These are phyloP conservation scores for Diploscapter pachys DNA, from an alignment of 1,140 invertebrate species.

Conservation along the genomic window DNA sequence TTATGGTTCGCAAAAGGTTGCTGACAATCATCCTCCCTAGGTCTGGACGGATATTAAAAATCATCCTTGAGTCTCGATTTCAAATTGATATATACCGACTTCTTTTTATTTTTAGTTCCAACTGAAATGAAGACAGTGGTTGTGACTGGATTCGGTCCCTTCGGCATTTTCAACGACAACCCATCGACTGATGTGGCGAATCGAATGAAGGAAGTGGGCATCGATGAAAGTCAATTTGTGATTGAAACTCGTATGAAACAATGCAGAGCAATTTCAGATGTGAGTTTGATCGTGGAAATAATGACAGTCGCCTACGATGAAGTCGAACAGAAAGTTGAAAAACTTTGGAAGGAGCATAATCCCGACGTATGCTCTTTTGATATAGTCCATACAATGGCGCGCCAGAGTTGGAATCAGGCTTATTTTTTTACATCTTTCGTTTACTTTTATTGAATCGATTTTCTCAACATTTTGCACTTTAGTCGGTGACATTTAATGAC, in stretches of 20 bases:
- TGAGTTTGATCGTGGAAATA: conserved; percentile 2
- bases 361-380: conserved; percentile 4
- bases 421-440: too few relatives aligned
- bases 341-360: conserved; percentile 11
- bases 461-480: background rate
- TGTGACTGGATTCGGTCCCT: conserved; percentile 16
- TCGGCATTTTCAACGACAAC: conserved; percentile 9
- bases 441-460: too few relatives aligned
- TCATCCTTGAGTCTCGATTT: too few relatives aligned
- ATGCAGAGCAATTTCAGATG: background rate
- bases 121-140: background rate
- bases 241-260: background rate
- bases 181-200: conserved; percentile 2
- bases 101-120: too few relatives aligned
- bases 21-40: too few relatives aligned
- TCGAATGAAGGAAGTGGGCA: background rate
- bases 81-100: too few relatives aligned
- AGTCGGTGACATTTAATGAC: too few relatives aligned
- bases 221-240: background rate
- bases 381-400: background rate
- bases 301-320: conserved; percentile 10
- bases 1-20: too few relatives aligned
- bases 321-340: conserved; percentile 4
- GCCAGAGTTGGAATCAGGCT: background rate
- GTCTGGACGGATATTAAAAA: too few relatives aligned